Conservation (phyloP, 2,888 invertebrate species). For the Xestia sexstrigata region DNA sequence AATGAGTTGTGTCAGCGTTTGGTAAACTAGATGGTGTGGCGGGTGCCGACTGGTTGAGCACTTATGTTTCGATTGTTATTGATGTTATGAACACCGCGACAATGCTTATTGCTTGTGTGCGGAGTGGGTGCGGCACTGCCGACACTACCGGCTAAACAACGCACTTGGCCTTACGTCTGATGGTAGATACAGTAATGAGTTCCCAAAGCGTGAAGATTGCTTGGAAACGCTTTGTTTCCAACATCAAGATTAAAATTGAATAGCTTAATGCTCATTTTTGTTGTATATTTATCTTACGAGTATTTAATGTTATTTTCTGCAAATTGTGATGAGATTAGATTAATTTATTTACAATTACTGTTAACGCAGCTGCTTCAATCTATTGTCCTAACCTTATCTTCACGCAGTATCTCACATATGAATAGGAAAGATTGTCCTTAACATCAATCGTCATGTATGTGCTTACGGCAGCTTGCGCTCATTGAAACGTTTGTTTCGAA, state of each 20-base stretch:
- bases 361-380: conserved; percentile 59
- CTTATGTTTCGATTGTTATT: background rate
- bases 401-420: conserved; percentile 55
- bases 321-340: conserved; percentile 67
- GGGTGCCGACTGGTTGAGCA: conserved; percentile 46
- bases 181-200: conserved; percentile 73
- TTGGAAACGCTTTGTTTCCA: conserved; percentile 76
- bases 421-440: conserved; percentile 64
- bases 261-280: conserved; percentile 74
- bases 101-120: conserved; percentile 67
- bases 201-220: conserved; percentile 75
- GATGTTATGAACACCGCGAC: conserved; percentile 8
- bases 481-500: conserved; percentile 49
- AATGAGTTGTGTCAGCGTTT: conserved; percentile 27
- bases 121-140: conserved; percentile 23
- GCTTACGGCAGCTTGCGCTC: conserved; percentile 10
- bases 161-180: conserved; percentile 71
- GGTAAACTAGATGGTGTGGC: conserved; percentile 1
- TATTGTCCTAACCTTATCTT: conserved; percentile 61
- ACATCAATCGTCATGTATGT: conserved; percentile 49
- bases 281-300: conserved; percentile 65
- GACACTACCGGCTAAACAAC: conserved; percentile 39
- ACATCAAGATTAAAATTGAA: conserved; percentile 78
- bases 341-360: conserved; percentile 68
- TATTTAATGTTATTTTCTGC: conserved; percentile 66